Base-by-base conservation (phyloP, 1,140 invertebrate genomes). In the Caenorhabditis brenneri region DNA sequence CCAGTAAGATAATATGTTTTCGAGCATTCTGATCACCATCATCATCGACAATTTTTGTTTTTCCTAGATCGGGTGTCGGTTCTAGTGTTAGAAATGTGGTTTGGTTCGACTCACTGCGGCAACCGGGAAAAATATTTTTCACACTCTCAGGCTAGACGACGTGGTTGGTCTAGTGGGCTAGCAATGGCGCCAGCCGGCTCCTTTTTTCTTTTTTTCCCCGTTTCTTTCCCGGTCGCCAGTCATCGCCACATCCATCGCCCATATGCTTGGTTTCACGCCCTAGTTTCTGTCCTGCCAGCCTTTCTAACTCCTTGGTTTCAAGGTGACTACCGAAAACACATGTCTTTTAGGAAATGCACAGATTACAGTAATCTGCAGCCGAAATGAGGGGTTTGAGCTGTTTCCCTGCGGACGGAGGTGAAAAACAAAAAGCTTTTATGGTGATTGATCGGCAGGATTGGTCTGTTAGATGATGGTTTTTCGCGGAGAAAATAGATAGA, bases 331-430 rank as follows among this genome's bases (percentile, higher is more conserved):
- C n/a, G n/a, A 74, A 74, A 74, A 42, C 65, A 74, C 36, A 24
- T 74, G 65, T 74, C 29, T 4, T 15, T n/a, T 19, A 74, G 65
- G 65, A 74, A 74, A 33, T 42, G n/a, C n/a, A 42, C 36, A 74
- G 65, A 74, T 74, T 74, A 74, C 65, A 42, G 65, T 74, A 74
- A 74, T 74, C 65, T 74, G 29, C 36, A 42, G 65, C 36, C 10
- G 27, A 33, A 42, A 12, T 10, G 53, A 27, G 65, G 36, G 42
- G 36, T 74, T 42, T 42, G 65, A 74, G 36, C 65, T 42, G 19
- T 22, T n/a, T n/a, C 12, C 22, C 9, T 36, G 16, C 33, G 31
- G 1, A 1, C n/a, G 1, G 2, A 24, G 19, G 10, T 10, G 31
- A 22, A 74, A 46, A 74, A 55, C 53, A 55, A 55, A 55, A 55